phyloP scores from a whole-genome alignment of 2,113 vertebrate species.

The Natator depressus region DNA sequence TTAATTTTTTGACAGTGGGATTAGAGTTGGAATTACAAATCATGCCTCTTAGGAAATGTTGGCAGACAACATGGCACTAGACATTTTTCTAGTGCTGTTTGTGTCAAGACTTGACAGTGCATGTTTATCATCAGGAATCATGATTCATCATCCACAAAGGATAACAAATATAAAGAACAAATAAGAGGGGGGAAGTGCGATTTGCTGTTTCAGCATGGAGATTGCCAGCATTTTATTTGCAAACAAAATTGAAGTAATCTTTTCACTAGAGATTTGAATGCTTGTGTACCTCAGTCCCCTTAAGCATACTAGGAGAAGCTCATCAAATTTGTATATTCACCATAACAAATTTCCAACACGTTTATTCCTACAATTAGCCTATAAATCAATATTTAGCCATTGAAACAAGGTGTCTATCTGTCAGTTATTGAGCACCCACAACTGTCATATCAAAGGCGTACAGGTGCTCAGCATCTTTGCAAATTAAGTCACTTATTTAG shows the following conservation, averaged over 20 bases:
- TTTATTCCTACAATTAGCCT: no score
- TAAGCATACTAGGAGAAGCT: neutral
- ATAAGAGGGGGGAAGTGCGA: neutral
- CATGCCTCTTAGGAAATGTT: neutral
- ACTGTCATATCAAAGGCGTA: neutral
- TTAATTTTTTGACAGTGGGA: neutral
- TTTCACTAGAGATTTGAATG: neutral
- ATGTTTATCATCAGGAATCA: neutral
- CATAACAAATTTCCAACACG: neutral
- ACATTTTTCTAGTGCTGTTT: neutral
- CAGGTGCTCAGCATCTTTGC: neutral
- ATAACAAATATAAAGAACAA: neutral
- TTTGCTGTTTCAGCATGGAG: neutral
- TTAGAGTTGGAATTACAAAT: neutral
- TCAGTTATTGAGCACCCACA: neutral
- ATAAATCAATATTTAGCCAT: no score
- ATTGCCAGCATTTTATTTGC: neutral
- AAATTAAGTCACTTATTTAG: neutral
- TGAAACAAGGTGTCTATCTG: neutral
- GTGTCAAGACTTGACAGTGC: neutral
- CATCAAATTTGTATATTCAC: neutral
- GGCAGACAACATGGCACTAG: neutral
- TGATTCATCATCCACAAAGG: neutral
- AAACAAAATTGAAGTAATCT: neutral
- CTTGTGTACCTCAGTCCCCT: neutral